Percentiles rank a stretch among this genome's conserved stretches.
Evolutionary conservation across 1,140 invertebrate genomes (phyloP).

Genomic region (Apis laboriosa): DNA sequence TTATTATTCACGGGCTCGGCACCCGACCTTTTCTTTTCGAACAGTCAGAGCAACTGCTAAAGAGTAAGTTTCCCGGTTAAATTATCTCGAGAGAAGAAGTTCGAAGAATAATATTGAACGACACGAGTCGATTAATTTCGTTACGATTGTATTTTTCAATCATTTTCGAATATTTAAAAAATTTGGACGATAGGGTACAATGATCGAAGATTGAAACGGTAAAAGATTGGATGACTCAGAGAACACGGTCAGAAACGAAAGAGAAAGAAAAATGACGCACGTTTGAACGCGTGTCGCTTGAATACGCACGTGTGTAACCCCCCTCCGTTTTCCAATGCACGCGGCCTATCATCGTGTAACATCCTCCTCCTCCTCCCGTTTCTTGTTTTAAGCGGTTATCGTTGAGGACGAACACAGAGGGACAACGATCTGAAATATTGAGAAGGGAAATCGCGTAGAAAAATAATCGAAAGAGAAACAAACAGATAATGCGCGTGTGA

Average conservation of each 20-base stretch:
- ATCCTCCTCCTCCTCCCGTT: background rate
- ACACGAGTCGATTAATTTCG: too few species aligned
- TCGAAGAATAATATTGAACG: too few species aligned
- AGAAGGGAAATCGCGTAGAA: too few species aligned
- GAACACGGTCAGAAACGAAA: background rate
- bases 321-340: background rate
- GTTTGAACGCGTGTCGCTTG: conserved; percentile 27
- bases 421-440: too few species aligned
- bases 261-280: conserved; percentile 8
- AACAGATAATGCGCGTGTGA: background rate
- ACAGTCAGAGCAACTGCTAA: too few species aligned
- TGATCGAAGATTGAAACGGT: background rate
- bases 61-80: too few species aligned
- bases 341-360: background rate
- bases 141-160: too few species aligned
- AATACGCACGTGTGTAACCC: conserved; percentile 19
- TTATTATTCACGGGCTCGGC: conserved; percentile 56
- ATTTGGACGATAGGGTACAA: background rate
- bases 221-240: conserved; percentile 34
- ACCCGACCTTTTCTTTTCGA: conserved; percentile 54
- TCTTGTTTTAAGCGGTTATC: background rate
- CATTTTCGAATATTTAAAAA: background rate
- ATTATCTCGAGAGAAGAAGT: too few species aligned
- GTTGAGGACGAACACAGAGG: too few species aligned
- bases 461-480: too few species aligned